These are phyloP conservation scores for Temnothorax curvispinosus DNA, from an alignment of 1,140 invertebrate species.

Conservation along the genomic window DNA sequence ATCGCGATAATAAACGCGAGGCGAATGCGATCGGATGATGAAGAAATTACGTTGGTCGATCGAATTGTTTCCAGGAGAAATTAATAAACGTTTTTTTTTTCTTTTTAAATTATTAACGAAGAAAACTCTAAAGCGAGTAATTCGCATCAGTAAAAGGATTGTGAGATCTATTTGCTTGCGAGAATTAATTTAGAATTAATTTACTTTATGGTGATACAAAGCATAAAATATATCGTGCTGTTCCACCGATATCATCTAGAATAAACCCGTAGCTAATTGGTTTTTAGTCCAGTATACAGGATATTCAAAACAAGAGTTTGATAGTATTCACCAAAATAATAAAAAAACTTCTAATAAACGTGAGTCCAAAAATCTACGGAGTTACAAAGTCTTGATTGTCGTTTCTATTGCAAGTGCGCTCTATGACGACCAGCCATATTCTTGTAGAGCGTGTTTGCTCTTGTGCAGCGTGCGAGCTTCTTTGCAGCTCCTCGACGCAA, in stretches of 20 bases:
- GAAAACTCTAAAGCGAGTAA: not conserved
- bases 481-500: not conserved
- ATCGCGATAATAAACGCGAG: not conserved
- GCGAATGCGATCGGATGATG: not conserved
- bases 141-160: not conserved
- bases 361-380: not conserved
- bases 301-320: not conserved
- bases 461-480: too few species aligned
- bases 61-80: not conserved
- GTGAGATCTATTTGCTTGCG: not conserved
- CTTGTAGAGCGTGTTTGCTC: not conserved
- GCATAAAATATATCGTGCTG: not conserved
- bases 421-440: not conserved
- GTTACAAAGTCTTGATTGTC: not conserved
- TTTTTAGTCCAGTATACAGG: not conserved
- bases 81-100: not conserved
- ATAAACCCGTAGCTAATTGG: not conserved
- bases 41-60: slow-evolving; percentile 17
- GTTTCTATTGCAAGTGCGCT: not conserved
- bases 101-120: not conserved
- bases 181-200: not conserved
- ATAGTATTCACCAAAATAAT: not conserved
- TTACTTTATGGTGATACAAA: slow-evolving; percentile 6
- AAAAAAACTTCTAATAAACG: not conserved
- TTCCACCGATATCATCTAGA: not conserved